Evolutionary conservation across 30 jellyfish, hydroid and myxozoan genomes (phyloP).

Genomic region (Chrysaora quinquecirrha): DNA sequence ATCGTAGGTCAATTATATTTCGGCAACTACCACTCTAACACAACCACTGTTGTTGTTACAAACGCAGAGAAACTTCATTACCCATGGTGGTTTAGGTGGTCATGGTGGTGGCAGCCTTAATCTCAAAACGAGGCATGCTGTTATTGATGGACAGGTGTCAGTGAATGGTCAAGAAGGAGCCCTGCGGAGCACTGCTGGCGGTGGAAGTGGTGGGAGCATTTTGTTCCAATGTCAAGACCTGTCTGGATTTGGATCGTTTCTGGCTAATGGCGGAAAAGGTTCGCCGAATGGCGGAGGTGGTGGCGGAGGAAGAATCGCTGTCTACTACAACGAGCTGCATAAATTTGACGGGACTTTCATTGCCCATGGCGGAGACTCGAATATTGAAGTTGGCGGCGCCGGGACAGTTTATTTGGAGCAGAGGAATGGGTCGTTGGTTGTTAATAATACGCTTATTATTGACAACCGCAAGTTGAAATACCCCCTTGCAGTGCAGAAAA

Average conservation of each 20-base stretch:
- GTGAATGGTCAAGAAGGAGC: slow-evolving; percentile 68
- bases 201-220: slow-evolving; percentile 70
- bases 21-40: slow-evolving; percentile 28
- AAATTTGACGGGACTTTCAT: slow-evolving; percentile 44
- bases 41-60: slow-evolving; percentile 1
- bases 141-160: slow-evolving; percentile 48
- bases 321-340: slow-evolving; percentile 24
- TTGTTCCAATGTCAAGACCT: slow-evolving; percentile 41
- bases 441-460: slow-evolving; percentile 35
- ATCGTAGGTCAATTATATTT: slow-evolving; percentile 43
- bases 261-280: slow-evolving; percentile 64
- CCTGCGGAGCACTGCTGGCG: slow-evolving; percentile 52
- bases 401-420: slow-evolving; percentile 69
- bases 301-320: slow-evolving; percentile 70
- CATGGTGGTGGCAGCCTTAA: slow-evolving; percentile 68
- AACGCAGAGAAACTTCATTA: slow-evolving; percentile 18
- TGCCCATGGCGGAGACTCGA: slow-evolving; percentile 57
- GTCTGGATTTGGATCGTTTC: slow-evolving; percentile 56
- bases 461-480: slow-evolving; percentile 35
- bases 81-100: slow-evolving; percentile 68
- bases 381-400: slow-evolving; percentile 63
- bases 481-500: slow-evolving; percentile 38
- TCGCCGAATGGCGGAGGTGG: slow-evolving; percentile 62
- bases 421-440: slow-evolving; percentile 24
- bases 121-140: slow-evolving; percentile 61